phyloP scores from a whole-genome alignment of 2,797 vertebrate genomes.

The Hypotaenidia okinawae region DNA sequence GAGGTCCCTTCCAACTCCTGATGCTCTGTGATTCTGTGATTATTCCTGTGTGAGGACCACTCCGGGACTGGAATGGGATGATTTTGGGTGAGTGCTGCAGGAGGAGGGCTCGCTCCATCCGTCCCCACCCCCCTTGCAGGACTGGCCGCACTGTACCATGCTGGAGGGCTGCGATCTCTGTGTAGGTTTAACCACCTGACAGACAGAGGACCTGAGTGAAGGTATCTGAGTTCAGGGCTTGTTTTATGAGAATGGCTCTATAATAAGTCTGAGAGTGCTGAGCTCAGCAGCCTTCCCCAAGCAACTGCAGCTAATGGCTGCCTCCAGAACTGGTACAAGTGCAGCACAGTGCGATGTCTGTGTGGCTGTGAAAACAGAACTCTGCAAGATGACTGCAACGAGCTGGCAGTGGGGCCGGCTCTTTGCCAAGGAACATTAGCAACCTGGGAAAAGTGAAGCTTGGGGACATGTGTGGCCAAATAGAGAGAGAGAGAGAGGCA shows the following conservation, averaged over 20 bases:
- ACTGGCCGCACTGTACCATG: accelerated
- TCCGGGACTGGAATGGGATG: background rate
- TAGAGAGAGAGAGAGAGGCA: accelerated
- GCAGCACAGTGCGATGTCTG: accelerated
- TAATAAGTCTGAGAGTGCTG: background rate
- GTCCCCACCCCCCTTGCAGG: background rate
- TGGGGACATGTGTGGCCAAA: background rate
- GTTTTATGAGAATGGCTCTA: background rate
- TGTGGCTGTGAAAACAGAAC: background rate
- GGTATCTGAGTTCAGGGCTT: background rate
- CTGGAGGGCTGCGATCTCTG: background rate
- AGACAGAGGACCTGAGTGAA: background rate
- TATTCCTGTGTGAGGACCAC: background rate
- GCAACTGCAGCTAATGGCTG: background rate
- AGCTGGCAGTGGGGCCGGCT: background rate
- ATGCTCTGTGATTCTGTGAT: background rate
- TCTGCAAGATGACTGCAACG: background rate
- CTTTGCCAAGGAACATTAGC: background rate
- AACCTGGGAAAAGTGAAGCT: background rate
- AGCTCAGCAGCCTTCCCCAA: conserved; percentile 41
- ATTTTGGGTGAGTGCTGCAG: background rate
- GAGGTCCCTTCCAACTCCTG: too few species aligned
- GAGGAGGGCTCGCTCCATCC: background rate
- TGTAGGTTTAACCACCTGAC: background rate
- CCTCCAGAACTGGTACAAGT: background rate